These are phyloP conservation scores for Guaruba guarouba DNA, from an alignment of 2,113 vertebrate species.

Conservation along the genomic window DNA sequence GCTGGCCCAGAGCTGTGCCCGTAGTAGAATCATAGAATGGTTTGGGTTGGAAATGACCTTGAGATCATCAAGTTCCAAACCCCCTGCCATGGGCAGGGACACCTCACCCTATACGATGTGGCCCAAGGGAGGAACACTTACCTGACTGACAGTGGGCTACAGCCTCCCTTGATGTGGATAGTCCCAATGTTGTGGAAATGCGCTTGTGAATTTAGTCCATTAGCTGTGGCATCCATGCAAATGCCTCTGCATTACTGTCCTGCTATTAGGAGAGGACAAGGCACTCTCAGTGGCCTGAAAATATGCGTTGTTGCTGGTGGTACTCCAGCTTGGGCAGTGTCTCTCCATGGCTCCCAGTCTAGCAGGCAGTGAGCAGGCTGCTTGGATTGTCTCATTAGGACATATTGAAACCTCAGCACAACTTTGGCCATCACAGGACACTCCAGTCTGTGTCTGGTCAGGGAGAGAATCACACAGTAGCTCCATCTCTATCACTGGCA, in stretches of 20 bases:
- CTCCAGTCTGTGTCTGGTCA: neutral
- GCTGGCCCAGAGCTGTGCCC: neutral
- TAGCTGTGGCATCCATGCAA: neutral
- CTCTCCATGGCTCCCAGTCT: neutral
- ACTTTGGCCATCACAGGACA: neutral
- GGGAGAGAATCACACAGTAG: neutral
- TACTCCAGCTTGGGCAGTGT: accelerated
- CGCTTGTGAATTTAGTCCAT: neutral
- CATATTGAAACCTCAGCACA: neutral
- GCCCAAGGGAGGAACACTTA: neutral
- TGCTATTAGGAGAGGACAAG: neutral
- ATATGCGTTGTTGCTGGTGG: neutral
- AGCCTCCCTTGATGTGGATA: neutral
- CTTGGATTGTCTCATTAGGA: neutral
- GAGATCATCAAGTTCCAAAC: neutral
- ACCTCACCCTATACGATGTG: neutral
- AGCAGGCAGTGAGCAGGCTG: neutral
- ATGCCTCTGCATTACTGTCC: neutral
- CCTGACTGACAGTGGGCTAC: accelerated
- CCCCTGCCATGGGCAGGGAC: neutral
- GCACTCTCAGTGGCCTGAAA: neutral
- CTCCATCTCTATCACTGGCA: neutral
- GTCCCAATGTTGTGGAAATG: neutral
- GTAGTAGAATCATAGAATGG: neutral
- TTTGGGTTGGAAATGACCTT: neutral